Evolutionary conservation across 2,113 vertebrate genomes (phyloP), one percentile per base, ranked within the genome.

Genomic region (Pomatostomus ruficeps): DNA sequence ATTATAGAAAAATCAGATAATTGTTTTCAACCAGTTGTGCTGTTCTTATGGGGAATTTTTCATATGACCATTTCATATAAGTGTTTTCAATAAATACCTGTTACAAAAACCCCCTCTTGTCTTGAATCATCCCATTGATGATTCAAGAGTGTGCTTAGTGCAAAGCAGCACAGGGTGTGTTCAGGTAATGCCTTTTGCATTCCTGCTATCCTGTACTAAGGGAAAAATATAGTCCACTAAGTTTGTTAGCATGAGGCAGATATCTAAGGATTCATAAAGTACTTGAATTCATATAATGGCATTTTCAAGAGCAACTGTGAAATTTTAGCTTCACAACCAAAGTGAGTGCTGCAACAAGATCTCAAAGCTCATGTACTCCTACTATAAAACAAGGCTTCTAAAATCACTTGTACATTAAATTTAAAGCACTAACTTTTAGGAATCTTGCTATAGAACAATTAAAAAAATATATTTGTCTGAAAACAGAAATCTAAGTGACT

Each of bases 51-150:
- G 8, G 25, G 12, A 38, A 17, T 26, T 79, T 49, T 82, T 36
- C 10, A 25, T 40, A 31, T 22, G n/a, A 24, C 9, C 6, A 17
- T 80, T 85, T 16, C 13, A 35, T 24, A 16, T 31, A 72, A 58
- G 12, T 62, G 26, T 76, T 86, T 65, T 10, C 15, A 63, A 51
- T 59, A 88, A 72, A 43, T 25, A 51, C 9, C 31, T 51, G 5
- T 61, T 46, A 59, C 17, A 55, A 72, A 72, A 73, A 62, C 0
- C 1, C 5, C 4, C 13, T 76, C 25, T 52, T 1, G 1, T 46
- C 72, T 66, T 88, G 35, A 68, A 52, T 86, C 33, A 40, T 26
- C 20, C 7, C 10, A 24, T 0, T 70, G 49, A 35, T 25, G 70
- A 46, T 66, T 80, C 25, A 84, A 70, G 58, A 36, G 23, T 46